Conservation (phyloP, 2,888 invertebrate species). For the Onthophagus sagittarius region DNA sequence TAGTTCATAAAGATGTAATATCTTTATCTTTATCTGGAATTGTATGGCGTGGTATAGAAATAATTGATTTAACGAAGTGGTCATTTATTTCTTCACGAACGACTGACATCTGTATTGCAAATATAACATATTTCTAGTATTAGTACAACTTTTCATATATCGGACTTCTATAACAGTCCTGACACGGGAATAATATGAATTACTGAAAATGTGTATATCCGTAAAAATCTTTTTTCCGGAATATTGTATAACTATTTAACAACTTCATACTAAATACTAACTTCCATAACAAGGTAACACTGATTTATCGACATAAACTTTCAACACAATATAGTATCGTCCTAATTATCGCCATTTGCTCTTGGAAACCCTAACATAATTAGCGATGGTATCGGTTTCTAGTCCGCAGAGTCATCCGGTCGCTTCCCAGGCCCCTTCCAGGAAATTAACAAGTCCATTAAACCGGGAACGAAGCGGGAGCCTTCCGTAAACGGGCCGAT, state of each 20-base stretch:
- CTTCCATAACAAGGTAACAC: not conserved
- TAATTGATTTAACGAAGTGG: too few relatives aligned
- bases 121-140: too few relatives aligned
- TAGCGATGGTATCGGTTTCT: not conserved
- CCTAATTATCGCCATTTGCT: not conserved
- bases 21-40: too few relatives aligned
- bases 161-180: too few relatives aligned
- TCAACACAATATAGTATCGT: not conserved
- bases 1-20: too few relatives aligned
- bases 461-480: conserved; percentile 6
- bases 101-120: too few relatives aligned
- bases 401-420: not conserved
- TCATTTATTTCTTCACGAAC: too few relatives aligned
- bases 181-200: too few relatives aligned
- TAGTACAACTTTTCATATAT: too few relatives aligned
- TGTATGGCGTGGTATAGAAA: too few relatives aligned
- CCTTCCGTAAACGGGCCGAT: conserved; percentile 3
- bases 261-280: not conserved
- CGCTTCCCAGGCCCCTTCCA: conserved; percentile 9
- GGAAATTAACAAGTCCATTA: conserved; percentile 14
- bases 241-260: not conserved
- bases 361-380: not conserved
- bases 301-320: not conserved
- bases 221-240: not conserved
- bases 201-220: too few relatives aligned